These are phyloP conservation scores for Morus bassanus DNA, from an alignment of 2,797 vertebrate species.

Conservation along the genomic window DNA sequence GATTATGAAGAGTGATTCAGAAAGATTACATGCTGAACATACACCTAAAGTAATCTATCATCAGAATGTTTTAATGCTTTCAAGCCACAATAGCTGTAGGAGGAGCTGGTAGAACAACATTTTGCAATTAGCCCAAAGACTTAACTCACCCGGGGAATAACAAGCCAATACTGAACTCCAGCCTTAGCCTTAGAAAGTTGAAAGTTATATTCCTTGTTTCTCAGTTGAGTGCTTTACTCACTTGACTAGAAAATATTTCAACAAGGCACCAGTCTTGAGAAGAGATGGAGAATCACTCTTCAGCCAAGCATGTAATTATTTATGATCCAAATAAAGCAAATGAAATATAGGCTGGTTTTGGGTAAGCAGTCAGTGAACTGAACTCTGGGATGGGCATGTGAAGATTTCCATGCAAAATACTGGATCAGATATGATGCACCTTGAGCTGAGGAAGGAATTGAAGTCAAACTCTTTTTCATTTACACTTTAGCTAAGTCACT, in stretches of 20 bases:
- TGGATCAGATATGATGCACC: background rate
- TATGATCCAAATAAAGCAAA: background rate
- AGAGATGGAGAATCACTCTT: background rate
- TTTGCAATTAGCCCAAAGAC: background rate
- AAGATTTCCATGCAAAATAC: background rate
- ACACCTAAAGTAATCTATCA: background rate
- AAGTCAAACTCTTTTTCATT: background rate
- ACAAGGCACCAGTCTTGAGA: background rate
- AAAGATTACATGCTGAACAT: background rate
- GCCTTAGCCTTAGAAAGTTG: background rate
- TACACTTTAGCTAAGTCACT: background rate
- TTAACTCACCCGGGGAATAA: background rate
- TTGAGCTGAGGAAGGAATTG: background rate
- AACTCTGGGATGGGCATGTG: background rate
- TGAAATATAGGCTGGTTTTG: background rate
- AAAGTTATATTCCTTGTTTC: background rate
- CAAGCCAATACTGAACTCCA: background rate
- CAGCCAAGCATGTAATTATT: background rate
- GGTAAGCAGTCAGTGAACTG: background rate
- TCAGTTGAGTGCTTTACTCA: background rate
- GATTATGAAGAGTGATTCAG: background rate
- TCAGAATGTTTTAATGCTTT: background rate
- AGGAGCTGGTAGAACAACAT: background rate
- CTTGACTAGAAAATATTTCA: background rate
- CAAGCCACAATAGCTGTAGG: background rate